Conservation (phyloP, 1,140 invertebrate genomes). For the Meloidogyne floridensis region DNA sequence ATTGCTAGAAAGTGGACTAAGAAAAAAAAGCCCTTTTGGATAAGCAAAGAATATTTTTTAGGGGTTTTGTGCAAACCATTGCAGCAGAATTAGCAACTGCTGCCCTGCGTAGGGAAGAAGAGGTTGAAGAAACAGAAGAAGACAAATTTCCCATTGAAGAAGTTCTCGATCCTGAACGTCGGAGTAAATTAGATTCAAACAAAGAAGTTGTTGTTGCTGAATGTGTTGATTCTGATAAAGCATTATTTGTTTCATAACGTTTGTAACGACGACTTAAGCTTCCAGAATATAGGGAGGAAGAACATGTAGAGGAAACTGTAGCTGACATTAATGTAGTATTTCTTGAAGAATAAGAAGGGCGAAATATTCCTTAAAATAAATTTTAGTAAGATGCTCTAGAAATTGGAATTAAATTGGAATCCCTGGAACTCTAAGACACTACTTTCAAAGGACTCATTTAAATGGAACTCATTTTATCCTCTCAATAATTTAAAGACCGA, state of each 20-base stretch:
- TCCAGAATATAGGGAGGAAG: background rate
- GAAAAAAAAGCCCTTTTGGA: too few species aligned
- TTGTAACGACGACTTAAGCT: background rate
- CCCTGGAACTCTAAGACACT: too few species aligned
- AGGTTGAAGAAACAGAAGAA: slow-evolving; percentile 1
- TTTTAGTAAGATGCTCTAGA: background rate
- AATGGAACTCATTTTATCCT: too few species aligned
- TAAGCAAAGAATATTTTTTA: background rate
- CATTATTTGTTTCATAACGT: background rate
- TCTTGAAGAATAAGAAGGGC: background rate
- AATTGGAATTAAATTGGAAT: too few species aligned
- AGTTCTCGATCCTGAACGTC: slow-evolving; percentile 1
- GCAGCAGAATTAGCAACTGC: background rate
- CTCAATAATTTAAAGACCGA: too few species aligned
- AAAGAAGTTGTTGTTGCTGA: background rate
- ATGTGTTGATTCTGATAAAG: background rate
- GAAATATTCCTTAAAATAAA: slow-evolving; percentile 10
- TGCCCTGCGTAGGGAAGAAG: slow-evolving; percentile 3
- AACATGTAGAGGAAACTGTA: slow-evolving; percentile 1
- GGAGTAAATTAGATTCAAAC: slow-evolving; percentile 4
- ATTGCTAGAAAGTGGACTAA: too few species aligned
- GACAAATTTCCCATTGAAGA: slow-evolving; percentile 1
- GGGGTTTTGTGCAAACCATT: background rate
- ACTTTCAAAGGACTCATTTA: too few species aligned
- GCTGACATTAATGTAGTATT: slow-evolving; percentile 12